Evolutionary conservation across 2,888 invertebrate genomes (phyloP), one percentile per base, ranked within the genome.

Genomic region (Drosophila kuntzei): DNA sequence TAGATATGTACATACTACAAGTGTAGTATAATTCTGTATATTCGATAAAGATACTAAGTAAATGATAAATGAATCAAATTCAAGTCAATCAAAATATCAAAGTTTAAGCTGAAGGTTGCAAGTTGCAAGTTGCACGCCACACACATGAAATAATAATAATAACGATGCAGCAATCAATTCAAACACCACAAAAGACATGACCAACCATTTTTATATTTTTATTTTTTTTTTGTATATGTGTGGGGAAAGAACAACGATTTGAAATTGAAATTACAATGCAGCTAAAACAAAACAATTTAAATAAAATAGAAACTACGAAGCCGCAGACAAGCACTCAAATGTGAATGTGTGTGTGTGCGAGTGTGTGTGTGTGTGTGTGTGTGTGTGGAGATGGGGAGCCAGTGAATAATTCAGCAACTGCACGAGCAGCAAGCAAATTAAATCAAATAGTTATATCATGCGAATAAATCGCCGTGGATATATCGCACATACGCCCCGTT

Each of bases 401-500:
- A 41, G 66, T 87, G 46, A 85, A 84, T 84, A 73, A 84, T 87
- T 84, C 73, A 85, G 63, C 69, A 63, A 59, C 22, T 39, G 63
- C 53, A 64, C 41, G 55, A 39, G 53, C 49, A 44, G 67, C 49
- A 27, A 22, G 67, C 78, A 86, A 89, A 83, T 89, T 86, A 86
- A 88, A 88, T 86, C 81, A 80, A 89, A 89, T 79, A 76, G 80
- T 82, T 87, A 85, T 82, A 84, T 89, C 83, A 83, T 81, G 87
- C 76, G 77, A 86, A 83, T 81, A 83, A 88, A 88, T 89, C 85
- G 87, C 71, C 59, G 44, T 68, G 68, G 64, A 80, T 80, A 79
- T 79, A 90, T 90, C 88, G 80, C 88, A 88, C 90, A 90, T 89
- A 90, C 90, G 89, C 88, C 79, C 77, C 85, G 80, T 79, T 80